These are phyloP conservation scores for Sitophilus oryzae DNA, from an alignment of 1,140 invertebrate species.

Conservation along the genomic window DNA sequence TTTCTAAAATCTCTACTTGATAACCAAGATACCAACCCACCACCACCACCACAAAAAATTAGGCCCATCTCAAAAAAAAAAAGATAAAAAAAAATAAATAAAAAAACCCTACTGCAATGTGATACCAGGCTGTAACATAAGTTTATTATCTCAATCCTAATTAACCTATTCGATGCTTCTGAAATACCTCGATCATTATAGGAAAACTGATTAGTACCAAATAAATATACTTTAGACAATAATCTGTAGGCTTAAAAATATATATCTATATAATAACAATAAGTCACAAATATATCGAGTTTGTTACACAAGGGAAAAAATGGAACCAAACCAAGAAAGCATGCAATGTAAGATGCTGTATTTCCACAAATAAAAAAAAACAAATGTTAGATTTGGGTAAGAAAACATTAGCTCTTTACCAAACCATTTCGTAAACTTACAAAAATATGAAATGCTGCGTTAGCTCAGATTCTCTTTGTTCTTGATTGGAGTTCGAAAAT, in stretches of 20 bases:
- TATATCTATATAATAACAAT: no score
- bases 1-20: no score
- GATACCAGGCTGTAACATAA: slow-evolving; percentile 32
- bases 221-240: no score
- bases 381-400: slow-evolving; percentile 24
- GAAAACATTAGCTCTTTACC: slow-evolving; percentile 11
- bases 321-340: slow-evolving; percentile 24
- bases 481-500: slow-evolving; percentile 19
- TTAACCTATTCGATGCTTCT: slow-evolving; percentile 17
- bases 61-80: slow-evolving; percentile 7
- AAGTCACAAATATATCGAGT: no score
- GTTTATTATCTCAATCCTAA: slow-evolving; percentile 7
- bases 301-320: no score
- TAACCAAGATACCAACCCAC: slow-evolving; percentile 5
- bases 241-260: no score
- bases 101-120: slow-evolving; percentile 25
- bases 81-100: slow-evolving; percentile 11
- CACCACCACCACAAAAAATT: slow-evolving; percentile 8
- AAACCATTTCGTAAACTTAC: slow-evolving; percentile 23
- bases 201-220: slow-evolving; percentile 27
- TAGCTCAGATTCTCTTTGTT: slow-evolving; percentile 14
- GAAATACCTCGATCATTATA: slow-evolving; percentile 25
- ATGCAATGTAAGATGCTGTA: slow-evolving; percentile 34
- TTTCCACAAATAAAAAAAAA: slow-evolving; percentile 16
- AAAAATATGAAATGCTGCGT: slow-evolving; percentile 33